These are phyloP conservation scores for Osedax frankpressi DNA, from an alignment of 2,888 invertebrate genomes.

Conservation along the genomic window DNA sequence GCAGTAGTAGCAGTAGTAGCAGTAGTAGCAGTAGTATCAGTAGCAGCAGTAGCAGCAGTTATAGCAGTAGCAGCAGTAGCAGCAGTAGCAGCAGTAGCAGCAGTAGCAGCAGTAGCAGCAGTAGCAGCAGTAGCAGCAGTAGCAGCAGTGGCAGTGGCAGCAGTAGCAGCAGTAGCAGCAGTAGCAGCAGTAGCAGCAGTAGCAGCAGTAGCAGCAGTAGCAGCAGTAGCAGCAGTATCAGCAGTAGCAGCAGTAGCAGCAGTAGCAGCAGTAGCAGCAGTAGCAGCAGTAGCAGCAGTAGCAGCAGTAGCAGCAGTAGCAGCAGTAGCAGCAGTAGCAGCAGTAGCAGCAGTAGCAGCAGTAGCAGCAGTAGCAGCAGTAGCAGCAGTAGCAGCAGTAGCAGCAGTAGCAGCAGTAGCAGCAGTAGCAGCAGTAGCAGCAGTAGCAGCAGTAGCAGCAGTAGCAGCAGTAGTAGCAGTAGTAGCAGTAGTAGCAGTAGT, in stretches of 20 bases:
- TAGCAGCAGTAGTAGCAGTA: constrained; percentile 6
- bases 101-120: too few species aligned
- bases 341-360: too few species aligned
- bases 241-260: too few species aligned
- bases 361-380: background rate
- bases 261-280: background rate
- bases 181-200: background rate
- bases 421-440: constrained; percentile 5
- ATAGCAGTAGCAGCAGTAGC: too few species aligned
- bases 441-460: background rate
- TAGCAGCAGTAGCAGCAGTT: too few species aligned
- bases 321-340: background rate
- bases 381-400: constrained; percentile 1
- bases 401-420: background rate
- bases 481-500: background rate
- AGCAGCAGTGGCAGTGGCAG: background rate
- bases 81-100: too few species aligned
- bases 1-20: constrained; percentile 1
- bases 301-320: background rate
- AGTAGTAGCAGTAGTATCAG: constrained; percentile 6
- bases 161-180: background rate
- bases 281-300: background rate
- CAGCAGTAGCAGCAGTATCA: too few species aligned
- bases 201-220: background rate
- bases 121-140: background rate